Percentiles rank a stretch among this genome's conserved stretches.
Evolutionary conservation across 2,888 invertebrate species (phyloP).

Genomic region (Ganaspis brasiliensis): DNA sequence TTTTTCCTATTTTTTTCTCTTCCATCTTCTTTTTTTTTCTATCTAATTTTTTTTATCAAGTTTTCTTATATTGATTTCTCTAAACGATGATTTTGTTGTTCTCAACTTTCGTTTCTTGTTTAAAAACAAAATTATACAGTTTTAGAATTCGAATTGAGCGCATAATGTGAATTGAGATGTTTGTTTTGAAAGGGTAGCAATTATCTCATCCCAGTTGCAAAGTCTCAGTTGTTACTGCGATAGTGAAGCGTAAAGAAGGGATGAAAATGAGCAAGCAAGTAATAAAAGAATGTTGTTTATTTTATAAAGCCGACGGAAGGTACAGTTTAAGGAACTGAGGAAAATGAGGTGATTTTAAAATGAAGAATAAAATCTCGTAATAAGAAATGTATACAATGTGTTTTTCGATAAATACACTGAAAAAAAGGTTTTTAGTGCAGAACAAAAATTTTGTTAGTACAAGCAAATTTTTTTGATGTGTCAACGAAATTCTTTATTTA

Average conservation of each 20-base stretch:
- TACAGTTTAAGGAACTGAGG: background rate
- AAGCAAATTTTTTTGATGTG: too few relatives aligned
- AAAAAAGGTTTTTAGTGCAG: too few relatives aligned
- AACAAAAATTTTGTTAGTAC: too few relatives aligned
- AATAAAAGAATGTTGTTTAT: background rate
- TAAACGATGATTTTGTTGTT: background rate
- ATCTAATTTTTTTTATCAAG: background rate
- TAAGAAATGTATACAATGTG: too few relatives aligned
- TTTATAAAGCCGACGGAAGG: background rate
- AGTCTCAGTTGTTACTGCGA: background rate
- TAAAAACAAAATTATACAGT: conserved; percentile 18
- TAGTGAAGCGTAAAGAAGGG: background rate
- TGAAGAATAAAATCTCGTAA: too few relatives aligned
- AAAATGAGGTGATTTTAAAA: background rate
- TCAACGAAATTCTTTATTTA: too few relatives aligned
- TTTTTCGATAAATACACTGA: too few relatives aligned
- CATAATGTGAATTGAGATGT: background rate
- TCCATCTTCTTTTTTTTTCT: background rate
- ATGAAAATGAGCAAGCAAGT: background rate
- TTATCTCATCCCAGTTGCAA: conserved; percentile 13
- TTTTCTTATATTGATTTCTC: background rate
- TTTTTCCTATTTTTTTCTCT: background rate
- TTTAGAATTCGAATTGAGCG: background rate
- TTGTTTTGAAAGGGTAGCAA: conserved; percentile 5
- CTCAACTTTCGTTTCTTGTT: background rate